Percentiles rank a stretch among this genome's conserved stretches.
phyloP scores from a whole-genome alignment of 2,113 vertebrate genomes.

The Leptobrachium leishanense region DNA sequence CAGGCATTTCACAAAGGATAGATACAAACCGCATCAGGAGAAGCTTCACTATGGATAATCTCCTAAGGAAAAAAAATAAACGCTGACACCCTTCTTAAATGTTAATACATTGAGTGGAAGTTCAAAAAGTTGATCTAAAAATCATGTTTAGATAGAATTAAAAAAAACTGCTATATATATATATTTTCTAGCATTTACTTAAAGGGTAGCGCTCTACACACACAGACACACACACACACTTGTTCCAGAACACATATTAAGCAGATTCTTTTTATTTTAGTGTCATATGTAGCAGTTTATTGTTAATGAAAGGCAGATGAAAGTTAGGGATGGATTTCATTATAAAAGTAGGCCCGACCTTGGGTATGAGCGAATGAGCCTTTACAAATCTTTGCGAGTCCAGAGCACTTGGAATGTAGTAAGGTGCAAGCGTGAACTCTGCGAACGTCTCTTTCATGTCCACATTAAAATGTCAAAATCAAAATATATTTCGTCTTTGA shows the following conservation, averaged over 20 bases:
- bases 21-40: too few relatives aligned
- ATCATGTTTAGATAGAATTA: too few relatives aligned
- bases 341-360: background rate
- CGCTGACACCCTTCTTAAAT: too few relatives aligned
- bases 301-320: conserved; percentile 23
- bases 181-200: too few relatives aligned
- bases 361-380: background rate
- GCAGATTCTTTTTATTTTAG: background rate
- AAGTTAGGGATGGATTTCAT: background rate
- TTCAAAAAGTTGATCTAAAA: too few relatives aligned
- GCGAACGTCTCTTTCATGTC: conserved; percentile 22
- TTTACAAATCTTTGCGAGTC: background rate
- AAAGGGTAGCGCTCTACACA: too few relatives aligned
- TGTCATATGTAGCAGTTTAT: background rate
- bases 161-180: too few relatives aligned
- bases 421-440: conserved; percentile 1
- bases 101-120: too few relatives aligned
- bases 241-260: background rate
- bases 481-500: conserved; percentile 22
- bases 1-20: too few relatives aligned
- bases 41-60: too few relatives aligned
- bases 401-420: conserved; percentile 7
- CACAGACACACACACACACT: too few relatives aligned
- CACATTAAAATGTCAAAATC: conserved; percentile 28
- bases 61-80: too few relatives aligned